Conservation (phyloP, 2,888 invertebrate genomes). For the Mylabris sibirica region DNA sequence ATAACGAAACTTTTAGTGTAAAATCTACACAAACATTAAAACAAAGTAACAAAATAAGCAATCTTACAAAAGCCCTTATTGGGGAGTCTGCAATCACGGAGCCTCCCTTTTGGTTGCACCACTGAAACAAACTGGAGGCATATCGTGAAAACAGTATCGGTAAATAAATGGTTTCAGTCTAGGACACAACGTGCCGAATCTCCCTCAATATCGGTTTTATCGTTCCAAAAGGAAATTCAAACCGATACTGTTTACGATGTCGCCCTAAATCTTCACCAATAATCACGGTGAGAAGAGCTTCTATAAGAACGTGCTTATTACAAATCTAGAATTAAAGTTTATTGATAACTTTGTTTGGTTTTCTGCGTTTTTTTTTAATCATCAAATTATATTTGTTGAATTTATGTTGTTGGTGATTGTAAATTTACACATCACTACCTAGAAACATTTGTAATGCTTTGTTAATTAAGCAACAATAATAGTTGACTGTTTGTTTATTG, state of each 20-base stretch:
- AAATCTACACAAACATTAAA: no score
- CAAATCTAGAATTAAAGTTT: neutral
- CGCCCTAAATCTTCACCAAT: neutral
- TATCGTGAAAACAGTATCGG: slow-evolving; percentile 24
- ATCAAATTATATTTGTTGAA: no score
- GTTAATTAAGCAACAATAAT: neutral
- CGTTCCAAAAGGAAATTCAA: slow-evolving; percentile 28
- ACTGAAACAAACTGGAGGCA: slow-evolving; percentile 22
- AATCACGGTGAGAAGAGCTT: neutral
- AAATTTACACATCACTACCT: neutral
- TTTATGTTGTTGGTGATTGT: neutral
- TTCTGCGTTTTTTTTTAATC: no score
- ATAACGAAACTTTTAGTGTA: no score
- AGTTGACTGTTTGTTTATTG: slow-evolving; percentile 44
- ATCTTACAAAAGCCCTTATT: no score
- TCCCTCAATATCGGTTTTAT: slow-evolving; percentile 37
- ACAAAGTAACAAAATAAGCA: no score
- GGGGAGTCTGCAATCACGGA: no score
- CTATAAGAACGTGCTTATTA: slow-evolving; percentile 9
- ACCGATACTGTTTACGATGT: slow-evolving; percentile 27
- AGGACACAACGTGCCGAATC: slow-evolving; percentile 25
- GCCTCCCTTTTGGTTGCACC: no score
- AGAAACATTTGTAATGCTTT: neutral
- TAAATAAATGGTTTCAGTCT: slow-evolving; percentile 24
- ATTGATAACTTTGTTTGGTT: neutral